Conservation (phyloP, 2,113 vertebrate species). For the Serinus canaria region DNA sequence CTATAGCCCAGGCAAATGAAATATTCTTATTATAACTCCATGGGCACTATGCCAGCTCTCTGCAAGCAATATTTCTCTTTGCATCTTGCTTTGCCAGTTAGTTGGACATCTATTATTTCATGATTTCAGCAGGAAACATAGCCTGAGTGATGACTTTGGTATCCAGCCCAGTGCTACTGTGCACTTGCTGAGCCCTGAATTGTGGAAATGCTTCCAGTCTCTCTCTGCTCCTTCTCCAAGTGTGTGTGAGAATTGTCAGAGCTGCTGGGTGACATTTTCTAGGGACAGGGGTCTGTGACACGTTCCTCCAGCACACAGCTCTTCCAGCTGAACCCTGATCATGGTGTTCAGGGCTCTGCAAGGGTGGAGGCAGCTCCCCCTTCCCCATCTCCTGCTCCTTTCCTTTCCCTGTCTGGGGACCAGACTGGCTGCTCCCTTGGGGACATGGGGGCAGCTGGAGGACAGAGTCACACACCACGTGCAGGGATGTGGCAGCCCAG, state of each 20-base stretch:
- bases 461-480: background rate
- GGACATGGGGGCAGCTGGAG: background rate
- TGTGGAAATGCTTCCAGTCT: background rate
- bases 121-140: constrained; percentile 45
- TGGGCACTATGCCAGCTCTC: constrained; percentile 18
- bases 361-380: background rate
- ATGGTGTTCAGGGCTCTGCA: background rate
- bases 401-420: background rate
- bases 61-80: constrained; percentile 33
- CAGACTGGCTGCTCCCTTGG: background rate
- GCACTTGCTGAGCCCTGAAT: background rate
- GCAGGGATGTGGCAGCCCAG: background rate
- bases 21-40: constrained; percentile 42
- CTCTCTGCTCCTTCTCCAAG: background rate
- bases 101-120: constrained; percentile 53
- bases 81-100: constrained; percentile 27
- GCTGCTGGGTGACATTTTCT: background rate
- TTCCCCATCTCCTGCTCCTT: background rate
- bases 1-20: constrained; percentile 37
- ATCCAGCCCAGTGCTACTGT: constrained; percentile 25
- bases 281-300: background rate
- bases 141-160: constrained; percentile 41
- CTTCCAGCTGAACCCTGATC: too few species aligned
- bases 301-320: background rate
- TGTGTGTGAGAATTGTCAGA: background rate